Conservation (phyloP, 2,888 invertebrate species). For the Aradus depressus region DNA sequence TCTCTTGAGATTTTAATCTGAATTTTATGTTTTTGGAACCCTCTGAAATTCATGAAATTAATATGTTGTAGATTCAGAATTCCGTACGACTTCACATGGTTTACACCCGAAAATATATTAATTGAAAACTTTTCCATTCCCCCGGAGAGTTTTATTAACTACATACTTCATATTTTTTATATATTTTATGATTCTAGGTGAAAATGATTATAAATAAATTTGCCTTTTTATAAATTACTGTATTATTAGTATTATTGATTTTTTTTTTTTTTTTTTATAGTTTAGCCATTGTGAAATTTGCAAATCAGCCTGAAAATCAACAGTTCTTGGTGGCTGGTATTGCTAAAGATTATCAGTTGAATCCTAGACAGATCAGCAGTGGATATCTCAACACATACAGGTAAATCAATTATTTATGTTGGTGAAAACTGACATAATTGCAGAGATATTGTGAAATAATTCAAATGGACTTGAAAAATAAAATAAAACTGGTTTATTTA, state of each 20-base stretch:
- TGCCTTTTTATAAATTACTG: no score
- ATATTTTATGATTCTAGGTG: background rate
- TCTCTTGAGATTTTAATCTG: no score
- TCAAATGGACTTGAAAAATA: no score
- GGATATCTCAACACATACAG: slow-evolving; percentile 83
- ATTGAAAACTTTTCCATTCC: background rate
- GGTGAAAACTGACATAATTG: background rate
- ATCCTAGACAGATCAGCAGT: slow-evolving; percentile 69
- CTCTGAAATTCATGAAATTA: no score
- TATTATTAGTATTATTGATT: background rate
- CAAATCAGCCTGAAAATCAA: slow-evolving; percentile 48
- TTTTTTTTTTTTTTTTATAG: slow-evolving; percentile 38
- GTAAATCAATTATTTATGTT: slow-evolving; percentile 35
- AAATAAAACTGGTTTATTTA: no score
- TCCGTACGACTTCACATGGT: no score
- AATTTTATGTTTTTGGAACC: no score
- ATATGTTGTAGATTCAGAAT: no score
- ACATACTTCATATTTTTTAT: background rate
- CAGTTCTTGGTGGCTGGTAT: slow-evolving; percentile 73
- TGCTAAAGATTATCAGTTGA: slow-evolving; percentile 78
- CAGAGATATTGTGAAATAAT: no score
- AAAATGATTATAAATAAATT: background rate
- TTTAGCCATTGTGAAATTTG: slow-evolving; percentile 70
- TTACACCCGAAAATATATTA: background rate
- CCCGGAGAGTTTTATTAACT: background rate